These are phyloP conservation scores for Eubucco bourcierii DNA, from an alignment of 2,113 vertebrate genomes.

Conservation along the genomic window DNA sequence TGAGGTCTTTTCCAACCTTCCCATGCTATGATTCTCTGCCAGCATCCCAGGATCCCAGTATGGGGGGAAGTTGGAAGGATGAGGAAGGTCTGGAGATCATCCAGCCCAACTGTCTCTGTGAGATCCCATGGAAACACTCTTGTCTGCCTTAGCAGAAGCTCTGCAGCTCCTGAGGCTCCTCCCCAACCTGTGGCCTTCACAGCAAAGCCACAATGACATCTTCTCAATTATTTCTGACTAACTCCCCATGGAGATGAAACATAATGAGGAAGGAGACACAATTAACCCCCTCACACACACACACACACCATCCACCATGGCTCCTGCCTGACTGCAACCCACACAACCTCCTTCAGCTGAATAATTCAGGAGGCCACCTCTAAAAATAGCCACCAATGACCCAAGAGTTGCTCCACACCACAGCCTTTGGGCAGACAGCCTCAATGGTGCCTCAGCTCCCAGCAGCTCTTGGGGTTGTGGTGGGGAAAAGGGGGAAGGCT, in stretches of 20 bases:
- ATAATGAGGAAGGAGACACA: background rate
- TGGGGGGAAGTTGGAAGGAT: too few species aligned
- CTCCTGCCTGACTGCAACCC: background rate
- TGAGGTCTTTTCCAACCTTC: too few species aligned
- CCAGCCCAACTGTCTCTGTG: background rate
- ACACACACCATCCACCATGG: background rate
- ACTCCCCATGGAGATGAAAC: background rate
- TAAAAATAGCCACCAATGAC: background rate
- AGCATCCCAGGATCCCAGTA: too few species aligned
- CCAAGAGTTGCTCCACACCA: background rate
- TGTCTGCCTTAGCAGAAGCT: background rate
- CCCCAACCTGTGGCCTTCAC: too few species aligned
- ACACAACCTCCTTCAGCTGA: background rate
- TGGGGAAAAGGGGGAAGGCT: background rate
- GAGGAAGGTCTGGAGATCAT: too few species aligned
- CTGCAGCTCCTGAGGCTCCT: background rate
- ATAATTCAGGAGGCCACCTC: conserved; percentile 7
- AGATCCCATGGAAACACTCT: fast-evolving
- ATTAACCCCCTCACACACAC: background rate
- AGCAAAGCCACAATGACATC: background rate
- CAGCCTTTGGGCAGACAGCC: background rate
- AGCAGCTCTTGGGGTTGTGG: background rate
- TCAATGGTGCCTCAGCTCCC: background rate
- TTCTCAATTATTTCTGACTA: background rate
- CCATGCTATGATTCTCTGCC: too few species aligned